Evolutionary conservation across 1,140 invertebrate species (phyloP).

Genomic region (Thalassaphorura encarpata): DNA sequence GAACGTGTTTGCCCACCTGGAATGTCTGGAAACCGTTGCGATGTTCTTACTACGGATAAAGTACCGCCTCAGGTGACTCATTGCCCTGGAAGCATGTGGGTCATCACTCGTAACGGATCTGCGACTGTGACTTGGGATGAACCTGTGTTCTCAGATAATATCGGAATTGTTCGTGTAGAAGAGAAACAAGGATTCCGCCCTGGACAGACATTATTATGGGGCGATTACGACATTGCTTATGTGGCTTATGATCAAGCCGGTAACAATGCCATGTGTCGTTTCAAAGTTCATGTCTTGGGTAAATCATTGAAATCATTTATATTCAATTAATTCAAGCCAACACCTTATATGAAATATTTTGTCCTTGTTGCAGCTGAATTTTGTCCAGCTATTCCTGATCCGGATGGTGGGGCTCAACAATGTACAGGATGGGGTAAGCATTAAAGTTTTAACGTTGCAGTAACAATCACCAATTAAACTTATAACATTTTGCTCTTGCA

Average conservation of each 20-base stretch:
- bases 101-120: constrained; percentile 83
- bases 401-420: constrained; percentile 74
- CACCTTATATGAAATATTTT: constrained; percentile 19
- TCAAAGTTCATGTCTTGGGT: constrained; percentile 86
- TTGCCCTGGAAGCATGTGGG: constrained; percentile 87
- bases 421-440: constrained; percentile 97
- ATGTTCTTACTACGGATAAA: constrained; percentile 73
- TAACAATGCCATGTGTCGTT: constrained; percentile 82
- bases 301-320: constrained; percentile 39
- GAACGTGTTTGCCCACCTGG: constrained; percentile 75
- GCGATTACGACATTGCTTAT: constrained; percentile 85
- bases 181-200: constrained; percentile 78
- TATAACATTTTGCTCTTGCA: not conserved
- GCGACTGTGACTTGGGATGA: constrained; percentile 89
- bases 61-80: constrained; percentile 73
- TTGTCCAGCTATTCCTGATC: constrained; percentile 74
- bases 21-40: constrained; percentile 70
- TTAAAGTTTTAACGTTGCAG: constrained; percentile 57
- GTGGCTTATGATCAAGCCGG: constrained; percentile 82
- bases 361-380: constrained; percentile 61
- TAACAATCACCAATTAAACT: not conserved
- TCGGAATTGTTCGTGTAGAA: constrained; percentile 63
- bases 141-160: constrained; percentile 80
- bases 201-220: constrained; percentile 85
- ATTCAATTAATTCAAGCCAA: not conserved